phyloP scores from a whole-genome alignment of 2,797 vertebrate species.

The Falco peregrinus region DNA sequence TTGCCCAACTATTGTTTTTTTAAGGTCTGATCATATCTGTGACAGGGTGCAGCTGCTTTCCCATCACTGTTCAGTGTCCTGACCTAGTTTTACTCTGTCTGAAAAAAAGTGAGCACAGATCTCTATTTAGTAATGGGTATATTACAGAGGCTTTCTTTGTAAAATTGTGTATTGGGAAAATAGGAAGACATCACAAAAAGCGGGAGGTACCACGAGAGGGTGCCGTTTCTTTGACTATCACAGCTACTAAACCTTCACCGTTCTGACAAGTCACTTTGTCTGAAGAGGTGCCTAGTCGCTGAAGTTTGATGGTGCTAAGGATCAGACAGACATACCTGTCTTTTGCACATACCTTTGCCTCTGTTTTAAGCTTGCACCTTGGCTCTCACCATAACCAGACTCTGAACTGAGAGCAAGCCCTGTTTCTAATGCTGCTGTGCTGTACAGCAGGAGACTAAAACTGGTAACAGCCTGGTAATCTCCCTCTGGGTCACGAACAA shows the following conservation, averaged over 20 bases:
- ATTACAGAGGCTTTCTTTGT: not conserved
- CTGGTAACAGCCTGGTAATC: not conserved
- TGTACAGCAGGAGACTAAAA: not conserved
- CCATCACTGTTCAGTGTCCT: not conserved
- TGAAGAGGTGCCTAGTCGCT: not conserved
- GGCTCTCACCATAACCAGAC: not conserved
- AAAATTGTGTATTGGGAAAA: not conserved
- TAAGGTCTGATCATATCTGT: not conserved
- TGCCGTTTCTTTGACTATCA: not conserved
- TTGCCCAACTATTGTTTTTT: not conserved
- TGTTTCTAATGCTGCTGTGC: not conserved
- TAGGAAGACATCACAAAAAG: not conserved
- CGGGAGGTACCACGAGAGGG: constrained; percentile 26
- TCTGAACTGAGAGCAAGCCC: not conserved
- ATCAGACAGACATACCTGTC: not conserved
- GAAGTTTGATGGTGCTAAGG: not conserved
- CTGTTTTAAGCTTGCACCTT: not conserved
- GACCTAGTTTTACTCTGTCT: not conserved
- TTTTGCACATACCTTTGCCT: not conserved
- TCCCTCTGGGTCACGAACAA: not conserved
- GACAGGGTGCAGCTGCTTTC: not conserved
- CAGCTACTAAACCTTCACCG: not conserved
- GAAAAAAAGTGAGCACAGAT: not conserved
- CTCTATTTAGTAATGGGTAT: not conserved
- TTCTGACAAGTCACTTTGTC: not conserved